Percentiles rank a stretch among this genome's conserved stretches.
These are phyloP conservation scores for Gonatopus flavifemur DNA, from an alignment of 1,140 invertebrate genomes.

Conservation along the genomic window DNA sequence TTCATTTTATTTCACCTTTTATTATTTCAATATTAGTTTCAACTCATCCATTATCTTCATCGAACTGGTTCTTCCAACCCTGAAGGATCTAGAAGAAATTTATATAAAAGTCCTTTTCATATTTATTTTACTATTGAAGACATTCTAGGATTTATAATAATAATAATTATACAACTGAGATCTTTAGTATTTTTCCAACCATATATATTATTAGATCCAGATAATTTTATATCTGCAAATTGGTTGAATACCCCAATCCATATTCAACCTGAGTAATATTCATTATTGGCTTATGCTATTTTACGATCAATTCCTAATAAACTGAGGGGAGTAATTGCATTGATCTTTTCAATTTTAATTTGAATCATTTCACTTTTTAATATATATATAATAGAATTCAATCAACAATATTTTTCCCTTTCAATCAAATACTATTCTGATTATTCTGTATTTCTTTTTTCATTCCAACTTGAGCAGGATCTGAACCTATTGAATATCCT, in stretches of 20 bases:
- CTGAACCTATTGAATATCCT: constrained; percentile 63
- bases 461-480: constrained; percentile 68
- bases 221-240: constrained; percentile 69
- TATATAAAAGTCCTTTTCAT: constrained; percentile 66
- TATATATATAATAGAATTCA: constrained; percentile 61
- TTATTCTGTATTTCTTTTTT: constrained; percentile 55
- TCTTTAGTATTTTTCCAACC: constrained; percentile 51
- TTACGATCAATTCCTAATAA: constrained; percentile 74
- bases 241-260: constrained; percentile 69
- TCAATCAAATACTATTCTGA: constrained; percentile 66
- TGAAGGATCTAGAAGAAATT: constrained; percentile 62
- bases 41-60: constrained; percentile 66
- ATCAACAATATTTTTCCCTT: constrained; percentile 7
- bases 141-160: constrained; percentile 60
- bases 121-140: constrained; percentile 64
- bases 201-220: constrained; percentile 65
- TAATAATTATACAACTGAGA: constrained; percentile 51
- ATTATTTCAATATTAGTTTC: constrained; percentile 62
- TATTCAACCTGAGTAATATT: constrained; percentile 78
- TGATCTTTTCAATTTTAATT: constrained; percentile 66
- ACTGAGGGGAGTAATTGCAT: constrained; percentile 70
- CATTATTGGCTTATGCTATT: constrained; percentile 76
- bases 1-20: constrained; percentile 72
- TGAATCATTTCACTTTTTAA: constrained; percentile 58
- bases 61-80: constrained; percentile 65